Base-by-base conservation (phyloP, 2,888 invertebrate genomes). In the Hemistola chrysoprasaria region DNA sequence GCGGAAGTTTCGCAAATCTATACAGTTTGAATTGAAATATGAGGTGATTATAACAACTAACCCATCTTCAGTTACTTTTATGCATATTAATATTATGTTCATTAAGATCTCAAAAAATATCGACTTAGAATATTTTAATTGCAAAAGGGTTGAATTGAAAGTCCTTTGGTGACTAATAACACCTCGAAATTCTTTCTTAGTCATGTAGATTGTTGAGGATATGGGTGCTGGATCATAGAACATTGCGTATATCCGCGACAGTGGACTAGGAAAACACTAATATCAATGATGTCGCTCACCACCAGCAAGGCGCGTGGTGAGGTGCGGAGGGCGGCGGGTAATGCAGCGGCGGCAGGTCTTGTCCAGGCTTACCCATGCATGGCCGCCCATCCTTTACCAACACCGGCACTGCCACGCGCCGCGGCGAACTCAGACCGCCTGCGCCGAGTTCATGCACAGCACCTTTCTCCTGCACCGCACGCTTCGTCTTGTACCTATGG, bases 401-500 rank as follows among this genome's bases (percentile, higher is more conserved):
- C 0, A 98, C 97, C 0, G 98, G 98, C 0, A 98, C 98, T 0
- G 98, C 97, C 0, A 98, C 98, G 9, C 98, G 91, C 16, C 98
- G 88, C 0, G 98, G 98, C 0, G 97, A 97, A 26, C 95, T 94
- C 62, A 94, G 71, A 1, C 92, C 91, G n/a, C 91, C 91, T 0
- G 92, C 91, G 35, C 90, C 91, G 59, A 92, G 82, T 46, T 94
- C 93, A 56, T 94, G 92, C 53, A n/a, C n/a, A n/a, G 92, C 80
- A 8, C 95, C 95, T 78, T 98, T 96, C 80, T 99, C 99, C 69
- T 97, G 97, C 42, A 97, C 95, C 0, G 98, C 97, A n/a, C 99
- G 91, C 86, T 99, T 99, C 68, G 98, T 98, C 91, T 99, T 99
- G 90, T 99, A 99, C 70, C 98, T 94, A 78, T 99, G 99, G 80